These are phyloP conservation scores for Balanococcus diminutus DNA, from an alignment of 2,888 invertebrate species.

Conservation along the genomic window DNA sequence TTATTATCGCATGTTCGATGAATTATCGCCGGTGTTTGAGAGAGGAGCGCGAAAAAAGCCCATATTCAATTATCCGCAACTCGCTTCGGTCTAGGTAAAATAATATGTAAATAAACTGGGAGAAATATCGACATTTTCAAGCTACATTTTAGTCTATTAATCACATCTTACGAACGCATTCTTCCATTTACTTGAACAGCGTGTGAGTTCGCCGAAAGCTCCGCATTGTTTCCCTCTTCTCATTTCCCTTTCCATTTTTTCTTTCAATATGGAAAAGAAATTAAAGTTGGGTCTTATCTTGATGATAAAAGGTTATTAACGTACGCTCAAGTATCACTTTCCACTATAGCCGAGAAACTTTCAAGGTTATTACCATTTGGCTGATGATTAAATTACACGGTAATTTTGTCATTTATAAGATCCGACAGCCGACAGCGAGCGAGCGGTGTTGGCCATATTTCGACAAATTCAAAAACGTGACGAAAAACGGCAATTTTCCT, in stretches of 20 bases:
- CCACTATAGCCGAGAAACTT: not conserved
- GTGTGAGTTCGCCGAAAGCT: slow-evolving; percentile 18
- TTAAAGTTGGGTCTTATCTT: slow-evolving; percentile 9
- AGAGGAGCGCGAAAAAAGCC: not conserved
- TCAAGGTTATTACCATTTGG: slow-evolving; percentile 3
- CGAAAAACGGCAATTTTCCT: not conserved
- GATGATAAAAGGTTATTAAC: not conserved
- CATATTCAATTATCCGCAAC: not conserved
- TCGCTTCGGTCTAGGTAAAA: not conserved
- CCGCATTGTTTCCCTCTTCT: not conserved
- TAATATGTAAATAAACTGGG: not conserved
- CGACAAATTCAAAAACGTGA: slow-evolving; percentile 7
- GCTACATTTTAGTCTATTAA: slow-evolving; percentile 7
- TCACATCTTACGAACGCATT: slow-evolving; percentile 8
- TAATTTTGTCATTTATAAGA: slow-evolving; percentile 1
- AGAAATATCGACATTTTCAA: slow-evolving; percentile 1
- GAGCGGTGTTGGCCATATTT: not conserved
- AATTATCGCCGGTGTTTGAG: not conserved
- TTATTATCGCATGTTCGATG: not conserved
- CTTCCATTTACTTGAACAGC: slow-evolving; percentile 22
- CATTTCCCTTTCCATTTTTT: not conserved
- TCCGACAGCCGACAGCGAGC: not conserved
- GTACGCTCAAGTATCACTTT: not conserved
- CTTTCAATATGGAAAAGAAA: not conserved
- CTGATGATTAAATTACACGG: not conserved